Evolutionary conservation across 2,888 invertebrate species (phyloP).

Genomic region (Adelognathus sp.): DNA sequence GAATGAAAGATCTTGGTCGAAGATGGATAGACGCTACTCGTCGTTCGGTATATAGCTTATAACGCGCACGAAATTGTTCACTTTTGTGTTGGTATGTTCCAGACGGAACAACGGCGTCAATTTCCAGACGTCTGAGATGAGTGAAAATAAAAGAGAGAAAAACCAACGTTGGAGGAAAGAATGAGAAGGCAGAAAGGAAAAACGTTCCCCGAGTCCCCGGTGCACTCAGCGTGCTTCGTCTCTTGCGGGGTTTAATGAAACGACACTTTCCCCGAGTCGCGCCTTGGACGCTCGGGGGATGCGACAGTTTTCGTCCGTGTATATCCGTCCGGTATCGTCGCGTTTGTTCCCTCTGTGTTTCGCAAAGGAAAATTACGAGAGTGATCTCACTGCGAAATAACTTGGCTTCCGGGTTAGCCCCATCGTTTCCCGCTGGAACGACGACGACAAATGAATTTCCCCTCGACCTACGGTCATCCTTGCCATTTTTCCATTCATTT

Average conservation of each 20-base stretch:
- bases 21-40: not conserved
- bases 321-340: not conserved
- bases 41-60: not conserved
- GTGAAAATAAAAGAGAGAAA: not conserved
- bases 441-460: conserved; percentile 41
- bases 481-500: not conserved
- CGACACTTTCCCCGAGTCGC: conserved; percentile 21
- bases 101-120: not conserved
- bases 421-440: conserved; percentile 32
- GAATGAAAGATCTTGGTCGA: not conserved
- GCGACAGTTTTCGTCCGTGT: not conserved
- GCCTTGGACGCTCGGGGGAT: not conserved
- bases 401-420: conserved; percentile 32
- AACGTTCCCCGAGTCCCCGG: conserved; percentile 20
- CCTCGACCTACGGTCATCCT: not conserved
- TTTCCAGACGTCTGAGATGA: not conserved
- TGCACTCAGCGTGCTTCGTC: conserved; percentile 30
- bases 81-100: not conserved
- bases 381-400: conserved; percentile 46
- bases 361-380: conserved; percentile 49
- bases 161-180: not conserved
- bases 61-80: not conserved
- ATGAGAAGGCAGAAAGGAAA: not conserved
- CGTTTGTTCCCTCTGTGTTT: conserved; percentile 8
- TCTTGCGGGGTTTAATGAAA: conserved; percentile 45